Evolutionary conservation across 2,797 vertebrate species (phyloP).

Genomic region (Lycodopsis pacificus): DNA sequence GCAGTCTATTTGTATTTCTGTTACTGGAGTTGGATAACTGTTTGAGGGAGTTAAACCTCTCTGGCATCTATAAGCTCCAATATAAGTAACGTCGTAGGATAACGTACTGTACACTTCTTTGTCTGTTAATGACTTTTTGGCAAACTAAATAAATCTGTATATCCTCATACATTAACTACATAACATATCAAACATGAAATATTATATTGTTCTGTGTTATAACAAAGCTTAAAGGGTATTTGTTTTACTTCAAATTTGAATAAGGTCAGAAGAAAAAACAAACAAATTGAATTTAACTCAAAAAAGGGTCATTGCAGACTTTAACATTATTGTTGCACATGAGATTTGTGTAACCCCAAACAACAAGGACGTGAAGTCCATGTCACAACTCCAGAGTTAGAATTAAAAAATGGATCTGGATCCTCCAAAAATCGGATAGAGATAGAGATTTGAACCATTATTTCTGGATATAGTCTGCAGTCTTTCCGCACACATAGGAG

Average conservation of each 20-base stretch:
- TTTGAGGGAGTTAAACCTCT: not conserved
- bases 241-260: not conserved
- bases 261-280: not conserved
- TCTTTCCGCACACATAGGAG: not conserved
- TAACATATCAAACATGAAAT: not conserved
- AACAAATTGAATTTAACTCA: not conserved
- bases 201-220: not conserved
- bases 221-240: not conserved
- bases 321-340: not conserved
- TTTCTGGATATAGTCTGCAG: constrained; percentile 13
- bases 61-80: not conserved
- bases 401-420: not conserved
- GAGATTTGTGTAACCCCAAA: not conserved
- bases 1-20: constrained; percentile 5
- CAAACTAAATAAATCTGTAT: not conserved
- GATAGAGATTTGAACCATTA: constrained; percentile 72
- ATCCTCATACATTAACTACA: not conserved
- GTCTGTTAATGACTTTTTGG: not conserved
- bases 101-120: not conserved
- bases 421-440: constrained; percentile 23
- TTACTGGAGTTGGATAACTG: not conserved
- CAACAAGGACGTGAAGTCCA: not conserved
- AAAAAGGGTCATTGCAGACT: not conserved
- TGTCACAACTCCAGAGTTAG: constrained; percentile 6
- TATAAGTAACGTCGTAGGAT: not conserved